phyloP scores from a whole-genome alignment of 2,797 vertebrate species.

The Cygnus olor region DNA sequence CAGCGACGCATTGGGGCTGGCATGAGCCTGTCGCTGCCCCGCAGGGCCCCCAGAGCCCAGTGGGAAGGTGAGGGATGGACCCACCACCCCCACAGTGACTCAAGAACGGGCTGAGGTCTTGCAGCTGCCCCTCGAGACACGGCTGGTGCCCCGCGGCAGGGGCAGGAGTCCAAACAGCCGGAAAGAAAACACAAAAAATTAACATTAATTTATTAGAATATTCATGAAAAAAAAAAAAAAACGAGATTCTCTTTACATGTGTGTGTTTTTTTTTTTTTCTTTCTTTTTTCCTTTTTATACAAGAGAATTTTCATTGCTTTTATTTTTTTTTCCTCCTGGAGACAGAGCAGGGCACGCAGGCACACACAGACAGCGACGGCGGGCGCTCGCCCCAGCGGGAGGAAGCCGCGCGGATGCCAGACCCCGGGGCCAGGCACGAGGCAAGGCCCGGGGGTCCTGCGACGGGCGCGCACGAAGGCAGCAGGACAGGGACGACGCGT shows the following conservation, averaged over 20 bases:
- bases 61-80: background rate
- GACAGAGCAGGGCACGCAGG: slow-evolving; percentile 62
- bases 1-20: no score
- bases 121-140: background rate
- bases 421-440: background rate
- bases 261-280: background rate
- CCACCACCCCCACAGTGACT: rapidly evolving
- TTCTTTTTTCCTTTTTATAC: slow-evolving; percentile 54
- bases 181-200: slow-evolving; percentile 73
- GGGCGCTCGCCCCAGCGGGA: background rate
- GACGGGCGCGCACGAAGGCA: slow-evolving; percentile 18
- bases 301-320: slow-evolving; percentile 68
- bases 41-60: background rate
- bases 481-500: background rate
- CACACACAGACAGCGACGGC: slow-evolving; percentile 35
- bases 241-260: slow-evolving; percentile 72
- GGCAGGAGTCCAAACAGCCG: background rate
- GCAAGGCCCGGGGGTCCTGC: background rate
- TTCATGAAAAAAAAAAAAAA: slow-evolving; percentile 70
- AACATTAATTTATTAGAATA: slow-evolving; percentile 84
- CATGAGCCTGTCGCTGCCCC: no score
- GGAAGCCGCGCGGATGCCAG: background rate
- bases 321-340: slow-evolving; percentile 52
- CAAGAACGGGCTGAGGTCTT: background rate
- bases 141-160: rapidly evolving